phyloP scores from a whole-genome alignment of 2,113 vertebrate species.

The Seriola dumerili region DNA sequence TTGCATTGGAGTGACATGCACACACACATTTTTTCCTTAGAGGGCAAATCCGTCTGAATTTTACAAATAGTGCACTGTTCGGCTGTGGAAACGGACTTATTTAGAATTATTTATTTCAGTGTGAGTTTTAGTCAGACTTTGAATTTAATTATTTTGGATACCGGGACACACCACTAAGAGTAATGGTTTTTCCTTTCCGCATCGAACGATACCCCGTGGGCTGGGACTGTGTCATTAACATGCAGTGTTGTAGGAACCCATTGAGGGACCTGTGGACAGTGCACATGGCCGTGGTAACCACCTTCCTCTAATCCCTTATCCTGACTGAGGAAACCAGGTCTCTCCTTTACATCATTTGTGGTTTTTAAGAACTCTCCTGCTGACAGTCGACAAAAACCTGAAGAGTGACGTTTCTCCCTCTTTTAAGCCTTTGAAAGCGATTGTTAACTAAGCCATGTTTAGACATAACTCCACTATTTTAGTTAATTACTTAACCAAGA shows the following conservation, averaged over 20 bases:
- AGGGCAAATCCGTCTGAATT: slow-evolving; percentile 13
- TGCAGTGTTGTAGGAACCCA: neutral
- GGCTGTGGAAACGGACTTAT: slow-evolving; percentile 44
- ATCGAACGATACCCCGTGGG: neutral
- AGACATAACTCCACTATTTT: neutral
- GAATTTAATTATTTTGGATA: slow-evolving; percentile 52
- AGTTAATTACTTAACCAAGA: neutral
- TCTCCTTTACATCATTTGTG: neutral
- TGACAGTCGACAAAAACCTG: neutral
- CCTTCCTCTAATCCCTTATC: neutral
- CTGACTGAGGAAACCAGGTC: neutral
- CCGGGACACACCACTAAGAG: neutral
- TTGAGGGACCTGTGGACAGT: neutral
- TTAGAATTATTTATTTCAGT: slow-evolving; percentile 45
- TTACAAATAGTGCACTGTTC: slow-evolving; percentile 33
- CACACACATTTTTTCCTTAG: slow-evolving; percentile 24
- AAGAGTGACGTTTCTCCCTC: neutral
- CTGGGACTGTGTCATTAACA: neutral
- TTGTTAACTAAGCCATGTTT: neutral
- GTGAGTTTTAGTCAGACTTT: slow-evolving; percentile 26
- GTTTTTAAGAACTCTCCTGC: neutral
- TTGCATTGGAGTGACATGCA: neutral
- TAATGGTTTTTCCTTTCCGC: slow-evolving; percentile 41
- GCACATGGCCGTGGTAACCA: neutral
- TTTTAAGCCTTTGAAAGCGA: neutral